Conservation (phyloP, 2,888 invertebrate species). For the Homarus gammarus region DNA sequence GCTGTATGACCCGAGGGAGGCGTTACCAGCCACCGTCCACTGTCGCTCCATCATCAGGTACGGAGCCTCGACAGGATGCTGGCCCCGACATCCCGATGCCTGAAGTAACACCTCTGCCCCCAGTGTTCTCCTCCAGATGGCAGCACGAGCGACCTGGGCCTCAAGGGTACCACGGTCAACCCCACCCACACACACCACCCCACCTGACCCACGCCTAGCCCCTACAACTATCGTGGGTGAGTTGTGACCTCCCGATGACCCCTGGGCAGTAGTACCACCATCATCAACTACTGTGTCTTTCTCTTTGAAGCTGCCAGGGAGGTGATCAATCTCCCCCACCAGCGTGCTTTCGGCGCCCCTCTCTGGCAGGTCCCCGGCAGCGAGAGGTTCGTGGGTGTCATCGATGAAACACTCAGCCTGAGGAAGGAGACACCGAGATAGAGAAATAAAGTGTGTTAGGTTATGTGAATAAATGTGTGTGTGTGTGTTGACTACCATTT, state of each 20-base stretch:
- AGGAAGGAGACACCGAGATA: background rate
- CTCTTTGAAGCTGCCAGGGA: background rate
- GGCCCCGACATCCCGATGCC: constrained; percentile 15
- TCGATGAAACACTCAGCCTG: constrained; percentile 54
- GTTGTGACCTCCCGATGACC: background rate
- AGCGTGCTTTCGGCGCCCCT: background rate
- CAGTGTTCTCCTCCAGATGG: constrained; percentile 15
- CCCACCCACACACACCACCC: constrained; percentile 33
- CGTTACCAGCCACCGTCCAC: constrained; percentile 25
- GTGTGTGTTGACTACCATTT: too few relatives aligned
- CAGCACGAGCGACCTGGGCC: constrained; percentile 24
- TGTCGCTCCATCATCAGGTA: background rate
- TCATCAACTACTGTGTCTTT: background rate
- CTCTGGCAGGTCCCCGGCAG: background rate
- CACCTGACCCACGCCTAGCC: background rate
- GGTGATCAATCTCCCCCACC: background rate
- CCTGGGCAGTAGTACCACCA: background rate
- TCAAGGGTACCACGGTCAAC: constrained; percentile 13
- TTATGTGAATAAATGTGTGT: too few relatives aligned
- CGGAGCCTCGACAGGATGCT: background rate
- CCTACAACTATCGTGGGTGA: background rate
- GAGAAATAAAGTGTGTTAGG: background rate
- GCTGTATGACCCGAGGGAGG: background rate
- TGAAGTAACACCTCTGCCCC: background rate
- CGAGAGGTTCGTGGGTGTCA: constrained; percentile 38